Percentiles rank a stretch among this genome's conserved stretches.
phyloP scores from a whole-genome alignment of 2,113 vertebrate species.

The Dipodomys stephensi region DNA sequence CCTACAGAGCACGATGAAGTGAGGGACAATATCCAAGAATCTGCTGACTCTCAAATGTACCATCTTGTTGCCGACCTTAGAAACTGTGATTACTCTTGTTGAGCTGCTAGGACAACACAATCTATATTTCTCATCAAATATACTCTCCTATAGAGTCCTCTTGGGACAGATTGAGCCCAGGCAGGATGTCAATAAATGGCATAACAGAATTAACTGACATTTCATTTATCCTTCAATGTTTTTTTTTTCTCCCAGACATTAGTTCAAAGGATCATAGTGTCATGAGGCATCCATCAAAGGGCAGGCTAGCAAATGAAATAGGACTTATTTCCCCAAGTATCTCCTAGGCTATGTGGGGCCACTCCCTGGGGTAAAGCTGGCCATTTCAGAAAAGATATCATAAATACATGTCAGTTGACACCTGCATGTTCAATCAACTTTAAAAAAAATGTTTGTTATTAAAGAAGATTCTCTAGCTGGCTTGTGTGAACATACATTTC shows the following conservation, averaged over 20 bases:
- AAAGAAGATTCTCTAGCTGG: slow-evolving; percentile 2
- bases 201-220: slow-evolving; percentile 66
- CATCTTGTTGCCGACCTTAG: background rate
- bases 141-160: background rate
- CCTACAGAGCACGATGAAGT: background rate
- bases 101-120: slow-evolving; percentile 26
- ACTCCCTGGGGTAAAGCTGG: slow-evolving; percentile 16
- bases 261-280: slow-evolving; percentile 31
- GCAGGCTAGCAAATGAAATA: slow-evolving; percentile 61
- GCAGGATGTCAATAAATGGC: slow-evolving; percentile 60
- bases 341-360: background rate
- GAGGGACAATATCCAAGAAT: background rate
- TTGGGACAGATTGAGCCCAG: slow-evolving; percentile 21
- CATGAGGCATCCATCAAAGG: slow-evolving; percentile 51
- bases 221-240: slow-evolving; percentile 55
- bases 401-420: background rate
- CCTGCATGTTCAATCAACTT: background rate
- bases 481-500: slow-evolving; percentile 5
- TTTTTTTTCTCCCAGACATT: slow-evolving; percentile 60
- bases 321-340: slow-evolving; percentile 26
- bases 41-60: background rate
- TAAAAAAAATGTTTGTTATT: background rate
- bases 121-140: slow-evolving; percentile 65
- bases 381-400: slow-evolving; percentile 46
- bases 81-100: slow-evolving; percentile 13